Evolutionary conservation across 2,113 vertebrate species (phyloP), one percentile per base, ranked within the genome.

Genomic region (Silurus glanis): DNA sequence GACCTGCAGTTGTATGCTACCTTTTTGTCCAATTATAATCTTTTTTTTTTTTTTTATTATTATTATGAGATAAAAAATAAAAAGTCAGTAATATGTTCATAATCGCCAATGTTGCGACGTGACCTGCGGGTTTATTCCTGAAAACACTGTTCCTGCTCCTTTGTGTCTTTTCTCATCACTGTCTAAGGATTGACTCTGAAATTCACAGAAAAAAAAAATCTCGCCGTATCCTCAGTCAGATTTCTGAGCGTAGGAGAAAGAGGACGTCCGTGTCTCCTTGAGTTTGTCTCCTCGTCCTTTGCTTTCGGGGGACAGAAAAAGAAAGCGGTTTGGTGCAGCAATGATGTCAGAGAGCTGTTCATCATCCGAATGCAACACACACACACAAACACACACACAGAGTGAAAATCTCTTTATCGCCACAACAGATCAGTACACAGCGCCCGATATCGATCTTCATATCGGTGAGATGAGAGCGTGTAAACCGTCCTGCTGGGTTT

Each of bases 361-460:
- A 66, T 82, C 80, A 82, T 82, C 47, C 9, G 4, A 82, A 64
- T 66, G 61, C 66, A 64, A 53, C 62, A 66, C 61, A 49, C 79
- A 81, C 56, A 21, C 78, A 81, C 58, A 80, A 59, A 85, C 74
- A 47, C 79, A 80, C 56, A 37, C 37, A 83, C 66, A 1, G 3
- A 37, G 19, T 17, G 28, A 66, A 16, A 69, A 69, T 80, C 66
- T 80, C 76, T 71, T 80, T 81, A 86, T 71, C 12, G 25, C 58
- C 19, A 82, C 61, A 66, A 82, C 61, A 82, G 80, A 82, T 64
- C 47, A 66, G 80, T 82, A 82, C 61, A 64, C 62, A 82, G 80
- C 61, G 45, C 23, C 80, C 66, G 80, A 82, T 82, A 82, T 82
- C 61, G 80, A 82, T 82, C 80, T 82, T 61, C 61, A 66, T 82